Conservation (phyloP, 2,888 invertebrate species). For the Drosophila infuscata region DNA sequence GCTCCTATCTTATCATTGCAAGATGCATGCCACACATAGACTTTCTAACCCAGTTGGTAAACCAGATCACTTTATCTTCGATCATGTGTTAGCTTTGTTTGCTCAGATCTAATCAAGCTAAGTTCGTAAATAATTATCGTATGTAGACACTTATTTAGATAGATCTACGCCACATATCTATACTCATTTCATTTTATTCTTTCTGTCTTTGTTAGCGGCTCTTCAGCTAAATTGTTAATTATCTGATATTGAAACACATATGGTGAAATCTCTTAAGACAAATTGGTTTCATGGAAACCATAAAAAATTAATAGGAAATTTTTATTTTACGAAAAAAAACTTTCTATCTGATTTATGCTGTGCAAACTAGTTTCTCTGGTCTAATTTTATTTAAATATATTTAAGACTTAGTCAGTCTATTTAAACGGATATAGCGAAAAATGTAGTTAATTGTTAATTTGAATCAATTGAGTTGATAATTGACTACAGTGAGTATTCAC, state of each 20-base stretch:
- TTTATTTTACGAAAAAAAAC: not conserved
- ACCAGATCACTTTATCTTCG: conserved; percentile 50
- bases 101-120: conserved; percentile 25
- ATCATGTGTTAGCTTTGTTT: conserved; percentile 56
- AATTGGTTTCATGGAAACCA: not conserved
- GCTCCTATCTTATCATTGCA: conserved; percentile 34
- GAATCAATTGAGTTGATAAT: not conserved
- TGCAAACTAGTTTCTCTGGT: not conserved
- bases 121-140: not conserved
- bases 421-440: not conserved
- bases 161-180: not conserved
- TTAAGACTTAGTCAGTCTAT: not conserved
- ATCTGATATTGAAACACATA: not conserved
- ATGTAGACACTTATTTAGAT: conserved; percentile 8
- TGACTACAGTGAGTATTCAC: not conserved
- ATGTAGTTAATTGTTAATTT: not conserved
- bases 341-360: not conserved
- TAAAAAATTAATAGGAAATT: not conserved
- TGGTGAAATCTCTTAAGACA: not conserved
- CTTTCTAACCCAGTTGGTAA: conserved; percentile 59
- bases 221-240: not conserved
- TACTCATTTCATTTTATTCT: not conserved
- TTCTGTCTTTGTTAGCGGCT: not conserved
- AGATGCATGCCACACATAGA: conserved; percentile 32
- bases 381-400: not conserved